Conservation (phyloP, 2,888 invertebrate species). For the Drosophila buzzatii region DNA sequence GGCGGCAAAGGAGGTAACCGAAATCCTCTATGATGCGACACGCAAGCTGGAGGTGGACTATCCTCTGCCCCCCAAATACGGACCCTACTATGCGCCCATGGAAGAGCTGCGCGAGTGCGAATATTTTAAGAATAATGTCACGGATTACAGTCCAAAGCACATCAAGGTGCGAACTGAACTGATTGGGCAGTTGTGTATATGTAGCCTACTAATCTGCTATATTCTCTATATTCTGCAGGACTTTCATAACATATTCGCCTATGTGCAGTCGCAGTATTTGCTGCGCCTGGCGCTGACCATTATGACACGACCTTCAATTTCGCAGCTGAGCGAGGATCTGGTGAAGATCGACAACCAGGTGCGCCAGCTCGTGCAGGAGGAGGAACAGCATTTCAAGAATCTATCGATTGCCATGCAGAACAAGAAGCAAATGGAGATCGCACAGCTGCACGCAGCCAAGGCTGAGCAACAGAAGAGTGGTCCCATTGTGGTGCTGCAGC, state of each 20-base stretch:
- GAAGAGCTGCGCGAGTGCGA: slow-evolving; percentile 84
- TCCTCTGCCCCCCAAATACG: slow-evolving; percentile 74
- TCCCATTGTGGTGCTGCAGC: slow-evolving; percentile 82
- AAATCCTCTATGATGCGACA: slow-evolving; percentile 84
- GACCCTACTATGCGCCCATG: slow-evolving; percentile 83
- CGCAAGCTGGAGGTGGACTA: slow-evolving; percentile 82
- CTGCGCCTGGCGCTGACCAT: slow-evolving; percentile 83
- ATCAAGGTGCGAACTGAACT: slow-evolving; percentile 74
- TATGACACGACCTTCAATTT: slow-evolving; percentile 80
- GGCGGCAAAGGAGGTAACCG: slow-evolving; percentile 83
- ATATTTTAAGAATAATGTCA: slow-evolving; percentile 83
- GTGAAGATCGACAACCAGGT: slow-evolving; percentile 79
- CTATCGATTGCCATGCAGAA: slow-evolving; percentile 77
- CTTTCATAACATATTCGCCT: slow-evolving; percentile 85
- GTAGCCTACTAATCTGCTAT: not conserved
- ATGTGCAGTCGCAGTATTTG: slow-evolving; percentile 85
- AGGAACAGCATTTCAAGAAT: slow-evolving; percentile 83
- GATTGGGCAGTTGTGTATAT: too few species aligned
- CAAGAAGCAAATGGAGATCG: slow-evolving; percentile 78
- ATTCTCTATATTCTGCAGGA: slow-evolving; percentile 67
- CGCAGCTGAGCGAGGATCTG: slow-evolving; percentile 74
- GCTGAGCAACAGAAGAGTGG: slow-evolving; percentile 74
- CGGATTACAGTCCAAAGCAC: slow-evolving; percentile 83
- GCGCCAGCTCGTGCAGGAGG: slow-evolving; percentile 81
- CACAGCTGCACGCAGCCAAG: slow-evolving; percentile 74